Conservation (phyloP, 1,140 invertebrate genomes). For the Pseudoatta argentina region DNA sequence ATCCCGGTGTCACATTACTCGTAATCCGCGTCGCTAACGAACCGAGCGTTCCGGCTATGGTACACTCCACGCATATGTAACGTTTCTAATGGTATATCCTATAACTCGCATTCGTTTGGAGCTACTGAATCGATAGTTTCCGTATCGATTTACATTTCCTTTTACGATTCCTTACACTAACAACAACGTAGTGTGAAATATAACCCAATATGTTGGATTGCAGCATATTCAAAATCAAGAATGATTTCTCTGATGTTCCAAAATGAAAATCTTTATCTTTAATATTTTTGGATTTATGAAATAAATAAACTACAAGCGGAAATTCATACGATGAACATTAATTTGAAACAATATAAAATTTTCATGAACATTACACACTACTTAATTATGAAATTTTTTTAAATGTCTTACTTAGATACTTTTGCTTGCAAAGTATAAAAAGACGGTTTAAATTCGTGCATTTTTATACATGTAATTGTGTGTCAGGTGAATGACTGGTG, state of each 20-base stretch:
- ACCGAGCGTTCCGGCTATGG: conserved; percentile 67
- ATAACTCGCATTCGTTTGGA: conserved; percentile 17
- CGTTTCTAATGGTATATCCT: conserved; percentile 67
- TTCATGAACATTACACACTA: background rate
- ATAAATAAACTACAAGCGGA: background rate
- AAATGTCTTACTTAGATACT: background rate
- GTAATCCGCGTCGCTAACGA: conserved; percentile 68
- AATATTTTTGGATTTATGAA: background rate
- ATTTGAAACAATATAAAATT: background rate
- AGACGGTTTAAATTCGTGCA: background rate
- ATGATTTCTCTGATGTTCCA: background rate
- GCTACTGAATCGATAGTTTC: conserved; percentile 70
- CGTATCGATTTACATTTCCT: conserved; percentile 69
- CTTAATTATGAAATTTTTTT: background rate
- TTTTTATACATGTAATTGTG: conserved; percentile 24
- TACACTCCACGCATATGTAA: conserved; percentile 65
- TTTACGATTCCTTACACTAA: conserved; percentile 62
- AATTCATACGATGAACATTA: background rate
- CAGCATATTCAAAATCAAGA: background rate
- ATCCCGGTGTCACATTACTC: conserved; percentile 68
- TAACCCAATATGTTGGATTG: background rate
- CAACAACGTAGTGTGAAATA: conserved; percentile 58
- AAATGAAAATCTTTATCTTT: background rate
- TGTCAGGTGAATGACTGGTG: conserved; percentile 3
- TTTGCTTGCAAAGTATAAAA: conserved; percentile 1